These are phyloP conservation scores for Alces alces DNA, from an alignment of 2,113 vertebrate species.

Conservation along the genomic window DNA sequence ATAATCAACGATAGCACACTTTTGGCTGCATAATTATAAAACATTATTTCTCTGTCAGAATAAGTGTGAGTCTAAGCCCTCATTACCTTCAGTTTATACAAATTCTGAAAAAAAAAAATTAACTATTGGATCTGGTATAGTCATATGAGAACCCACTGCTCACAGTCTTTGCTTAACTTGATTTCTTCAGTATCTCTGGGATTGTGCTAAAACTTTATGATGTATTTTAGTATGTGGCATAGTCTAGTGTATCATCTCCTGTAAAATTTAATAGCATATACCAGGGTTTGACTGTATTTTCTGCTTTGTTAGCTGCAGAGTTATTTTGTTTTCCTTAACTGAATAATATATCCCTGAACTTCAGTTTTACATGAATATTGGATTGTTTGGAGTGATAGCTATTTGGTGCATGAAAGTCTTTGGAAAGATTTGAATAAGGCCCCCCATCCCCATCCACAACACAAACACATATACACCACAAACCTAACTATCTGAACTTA, in stretches of 20 bases:
- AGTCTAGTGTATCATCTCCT: not conserved
- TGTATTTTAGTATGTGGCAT: not conserved
- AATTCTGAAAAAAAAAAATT: not conserved
- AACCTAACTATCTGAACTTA: not conserved
- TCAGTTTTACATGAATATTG: not conserved
- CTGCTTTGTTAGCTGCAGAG: not conserved
- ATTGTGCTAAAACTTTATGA: not conserved
- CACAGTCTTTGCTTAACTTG: not conserved
- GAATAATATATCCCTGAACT: not conserved
- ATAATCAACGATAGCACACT: not conserved
- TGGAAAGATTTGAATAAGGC: not conserved
- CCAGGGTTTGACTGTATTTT: not conserved
- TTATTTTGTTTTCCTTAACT: not conserved
- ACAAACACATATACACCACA: not conserved
- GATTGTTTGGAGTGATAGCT: not conserved
- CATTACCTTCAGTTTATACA: not conserved
- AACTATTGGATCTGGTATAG: not conserved
- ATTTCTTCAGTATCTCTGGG: not conserved
- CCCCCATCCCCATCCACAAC: not conserved
- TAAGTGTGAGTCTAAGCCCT: not conserved
- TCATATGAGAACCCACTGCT: not conserved
- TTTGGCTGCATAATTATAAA: not conserved
- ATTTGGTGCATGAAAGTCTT: not conserved
- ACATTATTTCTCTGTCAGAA: not conserved
- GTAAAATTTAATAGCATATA: not conserved